Base-by-base conservation (phyloP, 1,140 invertebrate species). In the Rhopalosiphum padi region DNA sequence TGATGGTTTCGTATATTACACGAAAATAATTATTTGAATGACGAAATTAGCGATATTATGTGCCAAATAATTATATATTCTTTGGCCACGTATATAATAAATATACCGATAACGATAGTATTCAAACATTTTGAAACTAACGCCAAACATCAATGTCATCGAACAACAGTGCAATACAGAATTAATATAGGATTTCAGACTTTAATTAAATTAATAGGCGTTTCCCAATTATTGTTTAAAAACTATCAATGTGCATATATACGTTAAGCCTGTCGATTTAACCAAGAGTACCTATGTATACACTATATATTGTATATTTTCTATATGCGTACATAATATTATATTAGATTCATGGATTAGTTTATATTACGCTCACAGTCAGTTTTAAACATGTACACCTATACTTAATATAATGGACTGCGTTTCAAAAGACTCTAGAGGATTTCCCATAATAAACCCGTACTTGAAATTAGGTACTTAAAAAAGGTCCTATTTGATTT, bases 401-500 rank as follows among this genome's bases (percentile, higher is more conserved):
- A 46, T 87, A 25, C 85, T 87, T 30, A 46, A 87, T 87, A 46
- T 87, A 30, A 88, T 53, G 87, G 48, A 35, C n/a, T 51, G 3
- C 86, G 4, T 48, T 51, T 88, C n/a, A 35, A 88, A 88, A 35
- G 87, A 88, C n/a, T 88, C 87, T 43, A 88, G 48, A 37, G 87
- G 46, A 88, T 88, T 51, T 88, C 1, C 46, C 30, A 53, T 53
- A 88, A 37, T 51, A 53, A 88, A 53, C 48, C 30, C n/a, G 21
- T 48, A 87, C 46, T 87, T 53, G 18, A 53, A 88, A 51, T 88
- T 88, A 88, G 48, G 48, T 88, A 22, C 89, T 82, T 46, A 82
- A 91, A 91, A 91, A 35, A 21, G 90, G 18, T 82, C 43, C 68
- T 82, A 82, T 91, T 68, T 82, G 90, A 91, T 91, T 91, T 91